These are phyloP conservation scores for Petrophora chlorosata DNA, from an alignment of 2,888 invertebrate genomes.

Conservation along the genomic window DNA sequence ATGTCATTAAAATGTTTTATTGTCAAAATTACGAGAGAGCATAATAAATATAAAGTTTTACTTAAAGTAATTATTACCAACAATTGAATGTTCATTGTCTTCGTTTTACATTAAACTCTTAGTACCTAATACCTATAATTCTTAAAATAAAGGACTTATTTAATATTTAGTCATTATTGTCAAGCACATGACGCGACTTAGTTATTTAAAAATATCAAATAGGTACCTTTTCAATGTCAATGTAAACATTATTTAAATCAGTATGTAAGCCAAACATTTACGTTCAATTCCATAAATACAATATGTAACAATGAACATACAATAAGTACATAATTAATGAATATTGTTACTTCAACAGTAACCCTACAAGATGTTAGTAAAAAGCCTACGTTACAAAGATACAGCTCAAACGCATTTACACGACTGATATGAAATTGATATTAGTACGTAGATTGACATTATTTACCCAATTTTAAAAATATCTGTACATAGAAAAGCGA, in stretches of 20 bases:
- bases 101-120: slow-evolving; percentile 17
- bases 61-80: slow-evolving; percentile 15
- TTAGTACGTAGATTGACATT: slow-evolving; percentile 74
- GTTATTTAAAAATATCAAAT: background rate
- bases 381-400: slow-evolving; percentile 43
- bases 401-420: slow-evolving; percentile 55
- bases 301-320: slow-evolving; percentile 23
- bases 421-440: slow-evolving; percentile 81
- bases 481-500: slow-evolving; percentile 56
- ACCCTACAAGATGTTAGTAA: slow-evolving; percentile 28
- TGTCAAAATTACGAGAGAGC: slow-evolving; percentile 56
- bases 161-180: slow-evolving; percentile 22
- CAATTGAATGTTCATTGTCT: slow-evolving; percentile 24
- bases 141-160: slow-evolving; percentile 8
- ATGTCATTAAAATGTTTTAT: slow-evolving; percentile 49
- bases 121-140: too few relatives aligned
- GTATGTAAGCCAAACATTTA: slow-evolving; percentile 2
- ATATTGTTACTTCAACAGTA: slow-evolving; percentile 29
- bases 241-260: slow-evolving; percentile 1
- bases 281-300: slow-evolving; percentile 15
- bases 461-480: slow-evolving; percentile 63
- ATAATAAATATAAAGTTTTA: slow-evolving; percentile 30
- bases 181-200: slow-evolving; percentile 16
- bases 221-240: slow-evolving; percentile 10
- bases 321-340: slow-evolving; percentile 10